Conservation (phyloP, 2,113 vertebrate species). For the Daphoenositta chrysoptera region DNA sequence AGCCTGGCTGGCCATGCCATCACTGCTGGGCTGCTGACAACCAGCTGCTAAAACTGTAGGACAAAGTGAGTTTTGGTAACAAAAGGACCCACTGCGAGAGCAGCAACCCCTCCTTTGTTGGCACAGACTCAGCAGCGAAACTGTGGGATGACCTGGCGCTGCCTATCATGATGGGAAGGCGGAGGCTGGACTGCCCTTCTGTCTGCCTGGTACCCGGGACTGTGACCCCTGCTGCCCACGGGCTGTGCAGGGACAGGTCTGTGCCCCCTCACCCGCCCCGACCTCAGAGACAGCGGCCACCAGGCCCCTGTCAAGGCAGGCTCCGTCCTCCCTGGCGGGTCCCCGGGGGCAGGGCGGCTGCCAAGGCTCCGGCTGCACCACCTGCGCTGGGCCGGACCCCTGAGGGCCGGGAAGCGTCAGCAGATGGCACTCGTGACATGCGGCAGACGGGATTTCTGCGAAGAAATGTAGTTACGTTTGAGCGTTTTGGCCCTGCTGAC, state of each 20-base stretch:
- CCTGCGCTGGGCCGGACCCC: no score
- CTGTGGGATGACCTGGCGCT: not conserved
- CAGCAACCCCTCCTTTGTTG: rapidly evolving
- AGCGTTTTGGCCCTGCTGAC: rapidly evolving
- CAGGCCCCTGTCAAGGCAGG: rapidly evolving
- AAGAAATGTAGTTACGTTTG: rapidly evolving
- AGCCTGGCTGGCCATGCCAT: not conserved
- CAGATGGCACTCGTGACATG: not conserved
- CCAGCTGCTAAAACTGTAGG: rapidly evolving
- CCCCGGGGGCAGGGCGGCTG: not conserved
- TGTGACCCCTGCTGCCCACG: not conserved
- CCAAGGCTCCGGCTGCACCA: rapidly evolving
- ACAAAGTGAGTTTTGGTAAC: not conserved
- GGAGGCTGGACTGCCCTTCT: not conserved
- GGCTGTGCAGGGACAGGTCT: rapidly evolving
- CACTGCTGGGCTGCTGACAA: not conserved
- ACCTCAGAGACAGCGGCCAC: rapidly evolving
- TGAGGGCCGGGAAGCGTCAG: not conserved
- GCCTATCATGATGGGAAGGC: rapidly evolving
- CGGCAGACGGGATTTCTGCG: not conserved
- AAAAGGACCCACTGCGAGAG: rapidly evolving
- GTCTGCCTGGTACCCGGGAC: not conserved
- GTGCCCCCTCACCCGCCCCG: rapidly evolving
- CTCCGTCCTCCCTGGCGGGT: rapidly evolving
- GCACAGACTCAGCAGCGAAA: not conserved